These are phyloP conservation scores for Montipora efflorescens DNA, from an alignment of 64 coral and sea anemone species.

Conservation along the genomic window DNA sequence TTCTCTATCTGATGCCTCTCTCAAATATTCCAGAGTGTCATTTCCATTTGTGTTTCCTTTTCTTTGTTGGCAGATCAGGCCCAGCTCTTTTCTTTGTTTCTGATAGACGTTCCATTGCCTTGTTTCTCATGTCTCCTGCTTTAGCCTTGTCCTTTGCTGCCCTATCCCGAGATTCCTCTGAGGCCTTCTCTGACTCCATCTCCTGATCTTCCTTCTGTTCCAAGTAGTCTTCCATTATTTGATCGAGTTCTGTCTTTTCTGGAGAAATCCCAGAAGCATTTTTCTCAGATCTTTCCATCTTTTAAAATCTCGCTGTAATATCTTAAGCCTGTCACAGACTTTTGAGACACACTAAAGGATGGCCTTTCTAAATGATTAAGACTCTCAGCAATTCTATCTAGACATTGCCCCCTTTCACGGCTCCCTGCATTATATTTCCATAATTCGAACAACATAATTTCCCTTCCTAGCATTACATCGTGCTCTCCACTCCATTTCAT, in stretches of 20 bases:
- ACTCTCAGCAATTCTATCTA: conserved; percentile 61
- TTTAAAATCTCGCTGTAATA: conserved; percentile 71
- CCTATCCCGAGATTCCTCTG: no score
- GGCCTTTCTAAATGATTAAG: conserved; percentile 63
- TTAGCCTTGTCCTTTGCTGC: no score
- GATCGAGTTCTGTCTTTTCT: no score
- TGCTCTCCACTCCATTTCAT: conserved; percentile 48
- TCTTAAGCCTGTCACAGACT: conserved; percentile 47
- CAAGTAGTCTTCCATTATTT: no score
- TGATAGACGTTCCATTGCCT: no score
- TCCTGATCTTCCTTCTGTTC: no score
- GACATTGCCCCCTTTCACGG: conserved; percentile 53
- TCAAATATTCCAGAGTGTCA: conserved; percentile 62
- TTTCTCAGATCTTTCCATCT: conserved; percentile 24
- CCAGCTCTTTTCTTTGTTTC: no score
- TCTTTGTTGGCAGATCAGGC: conserved; percentile 49
- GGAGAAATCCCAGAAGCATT: no score
- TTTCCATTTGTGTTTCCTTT: conserved; percentile 61
- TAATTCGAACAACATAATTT: conserved; percentile 56
- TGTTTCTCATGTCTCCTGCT: no score
- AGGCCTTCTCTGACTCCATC: no score
- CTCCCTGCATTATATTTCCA: conserved; percentile 62
- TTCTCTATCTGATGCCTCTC: conserved; percentile 58
- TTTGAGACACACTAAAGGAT: conserved; percentile 57
- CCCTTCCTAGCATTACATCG: conserved; percentile 43